These are phyloP conservation scores for Saccostrea glomerata DNA, from an alignment of 1,140 invertebrate species.

Conservation along the genomic window DNA sequence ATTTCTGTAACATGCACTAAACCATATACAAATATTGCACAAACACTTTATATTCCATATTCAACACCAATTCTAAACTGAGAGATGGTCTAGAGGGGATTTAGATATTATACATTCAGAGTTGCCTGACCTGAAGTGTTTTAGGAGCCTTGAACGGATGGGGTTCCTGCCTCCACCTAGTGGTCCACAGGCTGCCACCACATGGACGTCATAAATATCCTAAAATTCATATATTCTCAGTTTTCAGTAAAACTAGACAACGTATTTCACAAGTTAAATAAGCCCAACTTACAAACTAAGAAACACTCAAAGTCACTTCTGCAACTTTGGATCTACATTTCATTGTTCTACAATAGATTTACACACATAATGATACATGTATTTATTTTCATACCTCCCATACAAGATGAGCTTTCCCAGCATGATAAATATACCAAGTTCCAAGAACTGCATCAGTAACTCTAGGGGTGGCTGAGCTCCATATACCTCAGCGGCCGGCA, in stretches of 20 bases:
- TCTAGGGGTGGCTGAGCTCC: constrained; percentile 79
- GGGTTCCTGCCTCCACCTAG: constrained; percentile 77
- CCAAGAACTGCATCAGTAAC: constrained; percentile 86
- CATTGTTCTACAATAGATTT: not conserved
- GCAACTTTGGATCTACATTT: not conserved
- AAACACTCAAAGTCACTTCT: not conserved
- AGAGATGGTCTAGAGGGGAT: no score
- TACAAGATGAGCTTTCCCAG: constrained; percentile 82
- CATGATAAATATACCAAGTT: constrained; percentile 89
- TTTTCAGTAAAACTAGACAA: not conserved
- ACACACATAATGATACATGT: not conserved
- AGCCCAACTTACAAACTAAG: no score
- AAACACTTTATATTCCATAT: no score
- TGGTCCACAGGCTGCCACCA: constrained; percentile 78
- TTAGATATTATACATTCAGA: no score
- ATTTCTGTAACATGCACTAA: no score
- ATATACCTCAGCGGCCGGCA: constrained; percentile 77
- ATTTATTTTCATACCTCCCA: constrained; percentile 84
- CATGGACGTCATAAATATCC: constrained; percentile 77
- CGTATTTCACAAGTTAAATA: no score
- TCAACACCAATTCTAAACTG: no score
- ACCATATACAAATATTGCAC: no score
- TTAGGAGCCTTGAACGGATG: constrained; percentile 76
- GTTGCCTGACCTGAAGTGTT: constrained; percentile 76
- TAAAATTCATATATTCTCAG: constrained; percentile 43